phyloP scores from a whole-genome alignment of 2,113 vertebrate genomes.

The Hucho hucho region DNA sequence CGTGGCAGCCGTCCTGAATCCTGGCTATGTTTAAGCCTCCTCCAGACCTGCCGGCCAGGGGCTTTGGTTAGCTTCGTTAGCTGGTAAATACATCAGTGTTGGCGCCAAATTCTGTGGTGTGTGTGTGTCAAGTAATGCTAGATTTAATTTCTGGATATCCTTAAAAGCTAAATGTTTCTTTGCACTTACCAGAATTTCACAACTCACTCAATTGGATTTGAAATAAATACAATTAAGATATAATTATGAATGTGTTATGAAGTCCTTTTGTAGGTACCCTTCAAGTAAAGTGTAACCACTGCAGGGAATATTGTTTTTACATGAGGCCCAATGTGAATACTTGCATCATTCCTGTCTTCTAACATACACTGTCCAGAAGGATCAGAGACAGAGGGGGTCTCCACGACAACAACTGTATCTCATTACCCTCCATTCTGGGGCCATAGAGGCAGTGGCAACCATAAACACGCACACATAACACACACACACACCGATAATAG shows the following conservation, averaged over 20 bases:
- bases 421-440: conserved; percentile 49
- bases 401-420: conserved; percentile 69
- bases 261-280: background rate
- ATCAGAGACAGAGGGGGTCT: conserved; percentile 33
- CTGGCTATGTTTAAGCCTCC: conserved; percentile 73
- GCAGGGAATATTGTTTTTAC: background rate
- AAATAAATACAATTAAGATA: conserved; percentile 67
- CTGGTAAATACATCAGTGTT: conserved; percentile 56
- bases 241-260: conserved; percentile 44
- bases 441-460: conserved; percentile 41
- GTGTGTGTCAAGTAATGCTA: conserved; percentile 59
- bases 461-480: conserved; percentile 36
- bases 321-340: background rate
- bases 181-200: conserved; percentile 32
- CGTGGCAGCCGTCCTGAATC: conserved; percentile 76
- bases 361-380: conserved; percentile 33
- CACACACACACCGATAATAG: conserved; percentile 34
- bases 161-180: conserved; percentile 58
- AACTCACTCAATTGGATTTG: conserved; percentile 50
- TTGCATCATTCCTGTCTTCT: conserved; percentile 25
- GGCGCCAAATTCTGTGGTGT: conserved; percentile 62
- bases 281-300: background rate
- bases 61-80: conserved; percentile 16
- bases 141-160: conserved; percentile 61
- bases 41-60: conserved; percentile 48